These are phyloP conservation scores for Oscheius sp. DNA, from an alignment of 2,888 invertebrate species.

Conservation along the genomic window DNA sequence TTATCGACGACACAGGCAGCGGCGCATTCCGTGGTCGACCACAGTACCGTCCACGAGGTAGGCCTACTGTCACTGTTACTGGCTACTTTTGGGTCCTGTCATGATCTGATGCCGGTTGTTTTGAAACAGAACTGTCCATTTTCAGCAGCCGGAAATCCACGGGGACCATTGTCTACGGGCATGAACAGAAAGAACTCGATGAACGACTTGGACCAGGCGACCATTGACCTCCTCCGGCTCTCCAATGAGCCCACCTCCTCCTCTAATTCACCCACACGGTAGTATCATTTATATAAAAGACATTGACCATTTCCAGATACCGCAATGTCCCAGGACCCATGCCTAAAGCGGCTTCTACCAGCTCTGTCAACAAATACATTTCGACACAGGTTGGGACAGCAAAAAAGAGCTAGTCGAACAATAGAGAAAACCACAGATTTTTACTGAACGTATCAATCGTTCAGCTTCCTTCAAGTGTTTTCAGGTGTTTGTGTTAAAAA, in stretches of 20 bases:
- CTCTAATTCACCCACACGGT: conserved; percentile 39
- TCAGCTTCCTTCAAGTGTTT: too few relatives aligned
- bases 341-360: conserved; percentile 68
- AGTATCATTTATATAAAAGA: not conserved
- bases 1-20: conserved; percentile 50
- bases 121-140: not conserved
- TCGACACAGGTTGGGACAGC: conserved; percentile 44
- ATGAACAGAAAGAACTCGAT: conserved; percentile 52
- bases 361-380: conserved; percentile 61
- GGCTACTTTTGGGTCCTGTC: too few relatives aligned
- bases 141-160: conserved; percentile 36
- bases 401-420: too few relatives aligned
- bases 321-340: conserved; percentile 11
- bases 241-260: conserved; percentile 50
- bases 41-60: conserved; percentile 57
- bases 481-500: too few relatives aligned
- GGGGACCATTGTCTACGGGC: conserved; percentile 35
- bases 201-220: conserved; percentile 65
- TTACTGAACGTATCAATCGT: too few relatives aligned
- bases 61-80: not conserved
- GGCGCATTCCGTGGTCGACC: conserved; percentile 47
- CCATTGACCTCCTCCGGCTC: conserved; percentile 65
- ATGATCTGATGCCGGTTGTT: not conserved
- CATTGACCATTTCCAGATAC: not conserved
- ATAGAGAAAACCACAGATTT: too few relatives aligned